Percentiles rank a stretch among this genome's conserved stretches.
These are phyloP conservation scores for Hyaena hyaena DNA, from an alignment of 2,113 vertebrate species.

Conservation along the genomic window DNA sequence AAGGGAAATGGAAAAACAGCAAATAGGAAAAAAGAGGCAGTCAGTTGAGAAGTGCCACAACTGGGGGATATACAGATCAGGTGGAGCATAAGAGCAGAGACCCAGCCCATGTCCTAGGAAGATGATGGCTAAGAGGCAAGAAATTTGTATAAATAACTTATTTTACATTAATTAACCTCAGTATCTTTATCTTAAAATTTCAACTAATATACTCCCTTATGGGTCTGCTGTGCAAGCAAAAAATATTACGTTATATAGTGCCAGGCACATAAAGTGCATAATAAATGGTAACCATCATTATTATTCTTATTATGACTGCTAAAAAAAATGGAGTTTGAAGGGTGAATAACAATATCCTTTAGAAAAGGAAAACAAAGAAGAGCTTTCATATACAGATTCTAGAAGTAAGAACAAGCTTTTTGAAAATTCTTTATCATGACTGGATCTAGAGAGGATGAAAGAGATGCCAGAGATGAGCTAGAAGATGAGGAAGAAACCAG, in stretches of 20 bases:
- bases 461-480: neutral
- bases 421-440: neutral
- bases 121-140: neutral
- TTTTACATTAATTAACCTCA: neutral
- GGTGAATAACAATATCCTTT: neutral
- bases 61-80: too few relatives aligned
- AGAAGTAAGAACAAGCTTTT: neutral
- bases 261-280: neutral
- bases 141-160: neutral
- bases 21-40: neutral
- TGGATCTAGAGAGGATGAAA: neutral
- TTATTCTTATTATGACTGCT: neutral
- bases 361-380: neutral
- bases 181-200: neutral
- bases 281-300: neutral
- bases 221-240: neutral
- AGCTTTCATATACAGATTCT: neutral
- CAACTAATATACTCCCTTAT: neutral
- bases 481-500: neutral
- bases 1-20: neutral
- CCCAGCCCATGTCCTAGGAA: neutral
- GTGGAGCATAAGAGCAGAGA: neutral
- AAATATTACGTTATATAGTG: neutral
- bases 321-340: neutral
- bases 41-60: neutral